Conservation (phyloP, 2,888 invertebrate species). For the Agrochola litura region DNA sequence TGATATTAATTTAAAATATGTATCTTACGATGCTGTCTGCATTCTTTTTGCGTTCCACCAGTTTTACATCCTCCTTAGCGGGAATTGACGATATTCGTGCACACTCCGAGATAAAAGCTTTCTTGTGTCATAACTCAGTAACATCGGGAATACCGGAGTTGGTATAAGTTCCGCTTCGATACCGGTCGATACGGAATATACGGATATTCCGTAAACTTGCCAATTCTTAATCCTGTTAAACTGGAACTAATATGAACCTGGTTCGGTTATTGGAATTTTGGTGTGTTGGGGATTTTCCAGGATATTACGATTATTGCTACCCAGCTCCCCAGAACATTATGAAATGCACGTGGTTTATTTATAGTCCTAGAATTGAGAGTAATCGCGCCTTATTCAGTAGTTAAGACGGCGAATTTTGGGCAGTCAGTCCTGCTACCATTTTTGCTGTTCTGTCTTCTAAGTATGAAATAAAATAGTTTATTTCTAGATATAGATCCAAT, state of each 20-base stretch:
- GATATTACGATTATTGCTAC: background rate
- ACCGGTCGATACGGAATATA: slow-evolving; percentile 40
- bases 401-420: background rate
- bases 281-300: background rate
- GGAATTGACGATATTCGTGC: slow-evolving; percentile 55
- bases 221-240: slow-evolving; percentile 41
- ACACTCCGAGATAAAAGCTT: slow-evolving; percentile 80
- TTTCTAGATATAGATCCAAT: background rate
- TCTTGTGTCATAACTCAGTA: slow-evolving; percentile 79
- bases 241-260: slow-evolving; percentile 24
- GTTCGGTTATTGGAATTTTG: slow-evolving; percentile 24
- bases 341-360: background rate
- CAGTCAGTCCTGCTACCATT: background rate
- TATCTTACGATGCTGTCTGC: background rate
- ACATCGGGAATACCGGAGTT: slow-evolving; percentile 73
- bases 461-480: background rate
- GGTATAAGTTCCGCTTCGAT: slow-evolving; percentile 61
- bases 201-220: slow-evolving; percentile 30
- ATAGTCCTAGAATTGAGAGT: background rate
- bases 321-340: background rate
- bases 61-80: slow-evolving; percentile 15
- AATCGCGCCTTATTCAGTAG: background rate
- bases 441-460: background rate
- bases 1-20: background rate
- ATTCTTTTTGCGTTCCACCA: slow-evolving; percentile 15